phyloP scores from a whole-genome alignment of 1,140 invertebrate species.

The Drosophila sulfurigaster region DNA sequence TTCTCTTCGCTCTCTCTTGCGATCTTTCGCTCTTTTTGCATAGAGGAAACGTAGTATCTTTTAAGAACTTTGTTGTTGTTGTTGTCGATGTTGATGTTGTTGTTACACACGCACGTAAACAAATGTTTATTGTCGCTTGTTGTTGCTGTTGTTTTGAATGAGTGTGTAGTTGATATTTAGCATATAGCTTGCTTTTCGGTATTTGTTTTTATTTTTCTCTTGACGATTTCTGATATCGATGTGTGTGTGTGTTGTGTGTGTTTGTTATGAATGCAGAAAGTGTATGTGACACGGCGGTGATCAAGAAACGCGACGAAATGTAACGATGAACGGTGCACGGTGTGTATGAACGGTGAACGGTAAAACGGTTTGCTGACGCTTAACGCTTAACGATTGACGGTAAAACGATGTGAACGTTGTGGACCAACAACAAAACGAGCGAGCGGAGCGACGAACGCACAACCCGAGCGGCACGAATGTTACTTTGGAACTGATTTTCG shows the following conservation, averaged over 20 bases:
- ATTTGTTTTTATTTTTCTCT: neutral
- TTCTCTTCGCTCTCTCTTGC: neutral
- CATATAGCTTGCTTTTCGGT: constrained; percentile 1
- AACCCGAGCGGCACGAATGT: constrained; percentile 76
- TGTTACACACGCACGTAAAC: constrained; percentile 34
- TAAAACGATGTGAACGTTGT: constrained; percentile 32
- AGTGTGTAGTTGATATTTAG: constrained; percentile 13
- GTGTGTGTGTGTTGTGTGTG: constrained; percentile 6
- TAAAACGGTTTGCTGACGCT: constrained; percentile 39
- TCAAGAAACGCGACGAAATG: constrained; percentile 47
- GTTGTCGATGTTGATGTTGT: constrained; percentile 16
- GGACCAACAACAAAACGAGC: constrained; percentile 54
- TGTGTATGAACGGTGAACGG: constrained; percentile 38
- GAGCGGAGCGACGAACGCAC: constrained; percentile 66
- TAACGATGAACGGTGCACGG: constrained; percentile 43
- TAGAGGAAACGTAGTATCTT: constrained; percentile 18
- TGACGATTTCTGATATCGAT: constrained; percentile 27
- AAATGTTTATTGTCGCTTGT: constrained; percentile 27
- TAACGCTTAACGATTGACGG: constrained; percentile 41
- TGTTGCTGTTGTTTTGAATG: constrained; percentile 21
- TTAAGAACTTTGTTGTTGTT: constrained; percentile 19
- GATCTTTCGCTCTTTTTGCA: neutral
- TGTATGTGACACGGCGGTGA: constrained; percentile 42
- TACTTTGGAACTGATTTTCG: constrained; percentile 74
- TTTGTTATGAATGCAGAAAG: neutral